Evolutionary conservation across 2,797 vertebrate species (phyloP), one percentile per base, ranked within the genome.

Genomic region (Clarias pachynema): DNA sequence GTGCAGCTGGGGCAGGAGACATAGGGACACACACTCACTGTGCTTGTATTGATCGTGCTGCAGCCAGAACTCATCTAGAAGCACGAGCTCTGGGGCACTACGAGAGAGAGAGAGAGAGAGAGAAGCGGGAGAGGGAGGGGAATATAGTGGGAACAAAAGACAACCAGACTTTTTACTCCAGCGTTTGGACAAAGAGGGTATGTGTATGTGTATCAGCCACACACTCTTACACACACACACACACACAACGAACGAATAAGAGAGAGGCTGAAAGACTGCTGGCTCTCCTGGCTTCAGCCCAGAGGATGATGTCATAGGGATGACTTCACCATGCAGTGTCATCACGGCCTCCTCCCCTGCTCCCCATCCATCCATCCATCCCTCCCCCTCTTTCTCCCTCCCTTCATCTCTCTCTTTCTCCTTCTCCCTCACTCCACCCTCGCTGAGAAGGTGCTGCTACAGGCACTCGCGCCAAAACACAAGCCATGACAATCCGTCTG

Each of bases 261-360:
- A 82, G 82, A 81, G 69, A 86, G 74, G 75, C 82, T 88, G 66
- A 86, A 69, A 87, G 89, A 86, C 87, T 85, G 87, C 89, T 87
- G 84, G 83, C 84, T 87, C 84, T 81, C 44, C 78, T 92, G 91
- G 91, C 90, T 89, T 84, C 63, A 29, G 82, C 88, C 91, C 89
- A 91, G 84, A 88, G 66, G 86, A 89, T 91, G 91, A 91, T 92
- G 91, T 92, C 91, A 91, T 91, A 85, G 85, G 84, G 87, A 92
- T 92, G 91, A 92, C 91, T 89, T 92, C 91, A 91, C 89, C 89
- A 85, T 91, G 91, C 89, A 87, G 91, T 91, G 91, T 92, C 90
- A 91, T 91, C 91, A 88, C 78, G 84, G 66, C 89, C 82, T 86
- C 85, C 87, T 70, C 73, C 85, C 65, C 82, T 79, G 63, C 74